Conservation (phyloP, 2,797 vertebrate species). For the Urosaurus nigricauda region DNA sequence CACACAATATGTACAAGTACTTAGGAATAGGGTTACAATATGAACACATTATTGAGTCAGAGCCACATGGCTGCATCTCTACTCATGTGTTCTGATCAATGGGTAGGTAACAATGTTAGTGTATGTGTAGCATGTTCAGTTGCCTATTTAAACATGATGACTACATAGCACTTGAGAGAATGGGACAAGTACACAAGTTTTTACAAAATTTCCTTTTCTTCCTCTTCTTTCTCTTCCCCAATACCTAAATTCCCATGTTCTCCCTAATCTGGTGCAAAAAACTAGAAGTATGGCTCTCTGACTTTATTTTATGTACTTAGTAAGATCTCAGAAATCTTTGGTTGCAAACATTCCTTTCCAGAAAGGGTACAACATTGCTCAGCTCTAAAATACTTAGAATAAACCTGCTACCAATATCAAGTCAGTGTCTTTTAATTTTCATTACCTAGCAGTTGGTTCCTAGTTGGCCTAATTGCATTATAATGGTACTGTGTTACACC, state of each 20-base stretch:
- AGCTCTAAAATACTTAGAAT: conserved; percentile 45
- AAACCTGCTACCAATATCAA: conserved; percentile 66
- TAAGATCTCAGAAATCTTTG: conserved; percentile 6
- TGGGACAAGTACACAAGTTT: not conserved
- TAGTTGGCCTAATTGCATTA: conserved; percentile 75
- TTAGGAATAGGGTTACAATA: no score
- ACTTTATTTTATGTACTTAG: not conserved
- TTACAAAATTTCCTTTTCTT: not conserved
- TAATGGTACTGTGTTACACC: conserved; percentile 76
- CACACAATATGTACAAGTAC: no score
- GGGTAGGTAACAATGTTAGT: not conserved
- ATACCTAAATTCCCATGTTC: not conserved
- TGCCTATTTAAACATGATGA: not conserved
- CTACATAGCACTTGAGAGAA: not conserved
- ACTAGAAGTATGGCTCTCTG: not conserved
- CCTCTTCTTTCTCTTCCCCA: no score
- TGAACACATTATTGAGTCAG: no score
- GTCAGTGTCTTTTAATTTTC: conserved; percentile 68
- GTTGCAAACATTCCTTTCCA: conserved; percentile 27
- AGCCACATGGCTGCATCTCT: no score
- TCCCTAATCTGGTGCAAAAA: not conserved
- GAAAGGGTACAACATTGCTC: not conserved
- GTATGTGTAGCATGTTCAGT: not conserved
- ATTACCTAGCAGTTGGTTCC: conserved; percentile 75
- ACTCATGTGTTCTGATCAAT: no score